Base-by-base conservation (phyloP, 2,888 invertebrate species). In the Heteromurus nitidus region DNA sequence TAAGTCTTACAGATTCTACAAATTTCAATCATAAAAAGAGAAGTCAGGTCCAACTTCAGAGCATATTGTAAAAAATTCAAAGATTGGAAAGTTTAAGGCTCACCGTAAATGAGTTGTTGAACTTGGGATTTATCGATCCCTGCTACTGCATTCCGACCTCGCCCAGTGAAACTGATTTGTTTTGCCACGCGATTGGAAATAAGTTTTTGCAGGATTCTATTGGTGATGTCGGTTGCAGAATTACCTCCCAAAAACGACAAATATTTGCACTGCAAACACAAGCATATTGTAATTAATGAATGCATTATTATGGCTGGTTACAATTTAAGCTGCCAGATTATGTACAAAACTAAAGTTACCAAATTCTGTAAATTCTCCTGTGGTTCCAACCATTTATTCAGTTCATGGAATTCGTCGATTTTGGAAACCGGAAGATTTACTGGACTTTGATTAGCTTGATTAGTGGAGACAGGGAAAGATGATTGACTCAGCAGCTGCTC, bases 101-200 rank as follows among this genome's bases (percentile, higher is more conserved):
- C n/a, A n/a, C n/a, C n/a, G n/a, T n/a, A n/a, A n/a, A n/a, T n/a
- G n/a, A n/a, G n/a, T n/a, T n/a, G n/a, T n/a, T n/a, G n/a, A n/a
- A n/a, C n/a, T n/a, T n/a, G n/a, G n/a, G n/a, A n/a, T n/a, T n/a
- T n/a, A n/a, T n/a, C n/a, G n/a, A 55, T 3, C 11, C 47, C 47
- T n/a, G 26, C 67, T 16, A n/a, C n/a, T 11, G 67, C n/a, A 26
- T 47, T 67, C n/a, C 3, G 26, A 3, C 67, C 67, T 47, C n/a
- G 26, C 13, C 67, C 67, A 44, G 47, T 67, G n/a, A 67, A 22
- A 47, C 67, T 67, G 2, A 67, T n/a, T 2, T n/a, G 13, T 16
- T 47, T 3, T 1, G 26, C 67, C 2, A 67, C 16, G 5, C 9
- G 3, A 47, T 47, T 47, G 2, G 47, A 47, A 47, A 67, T 1